A percentile compares a stretch with the other conserved stretches of the same genome.
Evolutionary conservation across 2,113 vertebrate genomes (phyloP).

Genomic region (Clarias macrocephalus): DNA sequence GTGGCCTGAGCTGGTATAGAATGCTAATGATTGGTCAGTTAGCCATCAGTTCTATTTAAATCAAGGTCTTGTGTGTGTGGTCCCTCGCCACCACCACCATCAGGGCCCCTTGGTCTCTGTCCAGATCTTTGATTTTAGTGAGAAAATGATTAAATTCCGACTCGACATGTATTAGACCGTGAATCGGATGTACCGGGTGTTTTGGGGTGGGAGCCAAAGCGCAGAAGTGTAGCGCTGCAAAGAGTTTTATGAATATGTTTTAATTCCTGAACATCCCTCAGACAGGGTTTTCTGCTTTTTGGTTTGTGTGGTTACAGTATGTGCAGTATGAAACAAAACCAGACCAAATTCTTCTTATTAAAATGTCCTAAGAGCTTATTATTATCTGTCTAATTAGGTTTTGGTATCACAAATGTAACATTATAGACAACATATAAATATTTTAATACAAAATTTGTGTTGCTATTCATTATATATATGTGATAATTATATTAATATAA

Average conservation of each 20-base stretch:
- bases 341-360: background rate
- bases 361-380: background rate
- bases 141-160: background rate
- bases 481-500: no score
- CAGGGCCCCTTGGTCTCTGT: no score
- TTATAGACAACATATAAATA: no score
- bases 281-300: background rate
- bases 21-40: background rate
- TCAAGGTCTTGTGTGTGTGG: background rate
- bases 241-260: background rate
- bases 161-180: no score
- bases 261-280: background rate
- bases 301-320: background rate
- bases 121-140: background rate
- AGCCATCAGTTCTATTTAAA: no score
- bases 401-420: no score
- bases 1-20: background rate
- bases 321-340: background rate
- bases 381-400: background rate
- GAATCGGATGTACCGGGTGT: background rate
- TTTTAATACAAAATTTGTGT: no score
- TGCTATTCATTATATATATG: no score
- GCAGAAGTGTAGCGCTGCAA: background rate
- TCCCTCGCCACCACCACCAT: no score
- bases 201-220: background rate